phyloP scores from a whole-genome alignment of 2,113 vertebrate species.

The Takifugu flavidus region DNA sequence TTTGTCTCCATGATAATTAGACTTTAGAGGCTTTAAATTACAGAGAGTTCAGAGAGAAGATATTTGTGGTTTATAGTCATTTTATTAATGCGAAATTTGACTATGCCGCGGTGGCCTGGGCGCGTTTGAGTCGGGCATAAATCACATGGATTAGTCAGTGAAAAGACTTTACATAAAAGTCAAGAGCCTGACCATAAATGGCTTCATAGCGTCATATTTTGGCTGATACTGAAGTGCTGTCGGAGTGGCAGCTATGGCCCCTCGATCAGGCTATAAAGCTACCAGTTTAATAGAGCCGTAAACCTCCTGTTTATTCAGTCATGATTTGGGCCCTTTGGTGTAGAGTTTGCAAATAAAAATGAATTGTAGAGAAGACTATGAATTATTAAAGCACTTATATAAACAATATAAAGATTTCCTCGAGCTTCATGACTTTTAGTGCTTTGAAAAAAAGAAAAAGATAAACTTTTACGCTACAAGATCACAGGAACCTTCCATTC shows the following conservation, averaged over 20 bases:
- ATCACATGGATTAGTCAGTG: conserved; percentile 30
- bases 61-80: conserved; percentile 19
- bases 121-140: conserved; percentile 38
- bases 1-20: too few relatives aligned
- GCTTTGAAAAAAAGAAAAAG: too few relatives aligned
- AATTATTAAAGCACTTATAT: too few relatives aligned
- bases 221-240: conserved; percentile 30
- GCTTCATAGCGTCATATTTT: conserved; percentile 34
- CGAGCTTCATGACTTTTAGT: too few relatives aligned
- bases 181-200: conserved; percentile 56
- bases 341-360: too few relatives aligned
- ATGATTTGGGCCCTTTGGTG: not conserved
- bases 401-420: too few relatives aligned
- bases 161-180: conserved; percentile 23
- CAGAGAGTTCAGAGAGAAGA: conserved; percentile 11
- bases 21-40: too few relatives aligned
- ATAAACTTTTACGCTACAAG: too few relatives aligned
- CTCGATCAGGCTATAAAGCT: conserved; percentile 15
- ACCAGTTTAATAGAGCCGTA: conserved; percentile 25
- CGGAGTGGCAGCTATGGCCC: conserved; percentile 16
- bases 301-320: conserved; percentile 10
- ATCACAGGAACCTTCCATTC: too few relatives aligned
- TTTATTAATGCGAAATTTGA: conserved; percentile 26
- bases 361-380: not conserved
- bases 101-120: conserved; percentile 27